These are phyloP conservation scores for Hyperoplus immaculatus DNA, from an alignment of 2,797 vertebrate species.

Conservation along the genomic window DNA sequence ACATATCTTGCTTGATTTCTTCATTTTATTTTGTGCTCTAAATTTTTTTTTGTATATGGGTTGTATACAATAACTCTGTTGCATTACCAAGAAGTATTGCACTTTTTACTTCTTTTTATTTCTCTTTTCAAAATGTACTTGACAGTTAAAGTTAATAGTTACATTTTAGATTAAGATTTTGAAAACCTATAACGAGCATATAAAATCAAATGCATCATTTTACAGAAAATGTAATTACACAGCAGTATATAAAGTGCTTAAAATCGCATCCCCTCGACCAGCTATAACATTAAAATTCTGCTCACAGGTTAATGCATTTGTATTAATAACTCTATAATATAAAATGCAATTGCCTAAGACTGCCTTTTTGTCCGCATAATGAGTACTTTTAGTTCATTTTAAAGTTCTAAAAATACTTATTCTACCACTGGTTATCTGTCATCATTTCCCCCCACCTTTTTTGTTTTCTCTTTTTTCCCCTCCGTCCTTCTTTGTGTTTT, in stretches of 20 bases:
- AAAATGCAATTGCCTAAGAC: conserved; percentile 27
- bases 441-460: neutral
- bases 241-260: conserved; percentile 41
- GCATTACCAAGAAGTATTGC: neutral
- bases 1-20: neutral
- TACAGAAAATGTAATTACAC: conserved; percentile 51
- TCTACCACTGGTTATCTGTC: neutral
- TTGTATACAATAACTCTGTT: neutral
- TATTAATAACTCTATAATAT: conserved; percentile 38
- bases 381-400: conserved; percentile 27
- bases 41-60: neutral
- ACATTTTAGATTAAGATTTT: conserved; percentile 33
- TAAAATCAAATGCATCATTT: conserved; percentile 48
- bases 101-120: conserved; percentile 21
- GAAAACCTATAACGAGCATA: conserved; percentile 37
- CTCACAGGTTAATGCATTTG: conserved; percentile 32
- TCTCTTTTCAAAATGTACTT: conserved; percentile 29
- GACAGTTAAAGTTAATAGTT: conserved; percentile 47
- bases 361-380: neutral
- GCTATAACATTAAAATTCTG: conserved; percentile 45
- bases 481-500: conserved; percentile 19
- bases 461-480: neutral
- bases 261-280: conserved; percentile 32
- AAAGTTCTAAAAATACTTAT: neutral
- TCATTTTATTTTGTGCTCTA: neutral